A percentile compares a stretch with the other conserved stretches of the same genome.
phyloP scores from a whole-genome alignment of 2,113 vertebrate genomes.

The Oreotrochilus melanogaster region DNA sequence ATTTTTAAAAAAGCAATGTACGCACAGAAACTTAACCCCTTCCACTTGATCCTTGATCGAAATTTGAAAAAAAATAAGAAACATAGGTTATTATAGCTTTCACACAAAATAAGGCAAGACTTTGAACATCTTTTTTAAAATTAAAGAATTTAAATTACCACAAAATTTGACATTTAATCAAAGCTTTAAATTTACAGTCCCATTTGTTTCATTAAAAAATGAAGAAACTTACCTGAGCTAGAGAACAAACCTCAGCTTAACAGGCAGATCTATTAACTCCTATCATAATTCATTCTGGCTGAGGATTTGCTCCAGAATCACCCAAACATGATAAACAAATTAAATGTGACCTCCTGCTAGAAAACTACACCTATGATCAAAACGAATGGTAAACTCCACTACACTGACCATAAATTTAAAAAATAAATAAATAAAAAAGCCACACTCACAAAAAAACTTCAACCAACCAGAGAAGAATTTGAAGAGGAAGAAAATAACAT shows the following conservation, averaged over 20 bases:
- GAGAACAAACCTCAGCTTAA: neutral
- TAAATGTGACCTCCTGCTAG: neutral
- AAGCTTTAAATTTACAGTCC: neutral
- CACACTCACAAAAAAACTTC: too few relatives aligned
- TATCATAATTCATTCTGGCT: neutral
- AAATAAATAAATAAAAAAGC: neutral
- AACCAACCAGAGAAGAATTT: neutral
- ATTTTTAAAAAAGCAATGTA: neutral
- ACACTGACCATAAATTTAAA: neutral
- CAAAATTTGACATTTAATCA: neutral
- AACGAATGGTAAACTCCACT: neutral
- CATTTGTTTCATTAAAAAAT: neutral
- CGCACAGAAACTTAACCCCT: neutral
- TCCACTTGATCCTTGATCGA: neutral
- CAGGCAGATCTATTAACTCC: neutral
- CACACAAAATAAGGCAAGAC: neutral
- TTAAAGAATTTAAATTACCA: neutral
- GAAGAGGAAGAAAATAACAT: neutral
- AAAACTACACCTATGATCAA: conserved; percentile 42
- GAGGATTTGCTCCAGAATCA: conserved; percentile 1
- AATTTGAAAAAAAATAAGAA: neutral
- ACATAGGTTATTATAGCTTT: neutral
- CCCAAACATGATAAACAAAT: neutral
- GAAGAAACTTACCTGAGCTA: neutral
- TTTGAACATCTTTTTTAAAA: neutral